Evolutionary conservation across 2,888 invertebrate species (phyloP), one percentile per base, ranked within the genome.

Genomic region (Girardia tigrina): DNA sequence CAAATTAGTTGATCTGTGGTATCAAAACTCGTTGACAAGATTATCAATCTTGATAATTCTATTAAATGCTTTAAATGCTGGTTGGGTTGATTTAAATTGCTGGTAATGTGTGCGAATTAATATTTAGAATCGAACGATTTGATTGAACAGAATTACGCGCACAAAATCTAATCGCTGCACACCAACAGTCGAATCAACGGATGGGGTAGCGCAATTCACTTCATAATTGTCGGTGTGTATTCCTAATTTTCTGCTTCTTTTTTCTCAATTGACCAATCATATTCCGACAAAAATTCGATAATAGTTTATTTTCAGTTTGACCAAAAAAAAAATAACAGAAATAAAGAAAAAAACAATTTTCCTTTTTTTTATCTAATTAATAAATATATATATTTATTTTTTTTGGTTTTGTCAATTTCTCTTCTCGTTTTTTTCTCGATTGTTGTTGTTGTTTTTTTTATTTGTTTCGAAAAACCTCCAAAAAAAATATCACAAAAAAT

Each of bases 21-120:
- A 56, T 56, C 56, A 56, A n/a, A 56, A 56, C 56, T 56, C 56
- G 56, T 56, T 56, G 56, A 56, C 56, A 56, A 56, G 56, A 56
- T 56, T 56, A 56, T 56, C 56, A 56, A 56, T 56, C 56, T 23
- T 56, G 56, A 56, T 56, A 56, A 56, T 56, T 56, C 56, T 56
- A 56, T 56, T 56, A 56, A 56, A 56, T 56, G 56, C 56, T 56
- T 56, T 56, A 56, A 56, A 56, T 56, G 56, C n/a, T 56, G 56
- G 56, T 23, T 56, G 56, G 56, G 23, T 56, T 56, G 4, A 23
- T 20, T 56, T 56, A 20, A 56, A 56, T 20, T 56, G n/a, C 20
- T 23, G n/a, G 56, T 12, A 23, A 23, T 56, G 56, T 56, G 56
- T 56, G 56, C 56, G 56, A 56, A 56, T 23, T 56, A 56, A 56